Percentiles rank a stretch among this genome's conserved stretches.
These are phyloP conservation scores for Hermaeophaga mercurialis DNA, from an alignment of 2,888 invertebrate species.

Conservation along the genomic window DNA sequence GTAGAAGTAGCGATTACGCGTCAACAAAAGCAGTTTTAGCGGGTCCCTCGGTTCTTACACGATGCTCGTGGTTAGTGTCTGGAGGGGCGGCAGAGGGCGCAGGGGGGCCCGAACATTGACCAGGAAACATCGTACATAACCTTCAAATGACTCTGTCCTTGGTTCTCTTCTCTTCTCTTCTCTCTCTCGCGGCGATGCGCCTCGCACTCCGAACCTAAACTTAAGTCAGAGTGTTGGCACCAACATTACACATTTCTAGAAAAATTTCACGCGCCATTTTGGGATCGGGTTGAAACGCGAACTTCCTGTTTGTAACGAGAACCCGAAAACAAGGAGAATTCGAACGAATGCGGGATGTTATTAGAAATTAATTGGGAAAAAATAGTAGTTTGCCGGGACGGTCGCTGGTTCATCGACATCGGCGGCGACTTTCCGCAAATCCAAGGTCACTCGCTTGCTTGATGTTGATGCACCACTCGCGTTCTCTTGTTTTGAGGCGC, in stretches of 20 bases:
- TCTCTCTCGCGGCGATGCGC: constrained; percentile 38
- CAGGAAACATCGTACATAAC: constrained; percentile 49
- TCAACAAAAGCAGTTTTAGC: constrained; percentile 32
- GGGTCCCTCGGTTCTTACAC: constrained; percentile 23
- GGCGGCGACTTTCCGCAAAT: constrained; percentile 57
- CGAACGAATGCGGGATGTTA: constrained; percentile 2
- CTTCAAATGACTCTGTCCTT: constrained; percentile 51
- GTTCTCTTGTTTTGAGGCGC: constrained; percentile 24
- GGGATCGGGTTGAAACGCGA: no score
- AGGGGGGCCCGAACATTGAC: constrained; percentile 48
- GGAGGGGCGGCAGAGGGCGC: constrained; percentile 38
- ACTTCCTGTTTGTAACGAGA: no score
- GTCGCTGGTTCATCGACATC: constrained; percentile 59
- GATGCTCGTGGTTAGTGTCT: constrained; percentile 30
- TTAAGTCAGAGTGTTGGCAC: constrained; percentile 16
- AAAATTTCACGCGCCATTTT: no score
- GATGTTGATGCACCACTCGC: constrained; percentile 21
- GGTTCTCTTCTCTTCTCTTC: constrained; percentile 37
- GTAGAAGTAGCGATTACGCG: no score
- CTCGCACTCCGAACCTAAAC: constrained; percentile 16
- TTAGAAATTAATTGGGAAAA: no score
- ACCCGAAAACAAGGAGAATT: not conserved
- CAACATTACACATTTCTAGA: no score
- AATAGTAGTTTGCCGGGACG: constrained; percentile 17
- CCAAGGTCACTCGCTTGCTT: constrained; percentile 54